Conservation (phyloP, 2,113 vertebrate genomes). For the Saguinus midas region DNA sequence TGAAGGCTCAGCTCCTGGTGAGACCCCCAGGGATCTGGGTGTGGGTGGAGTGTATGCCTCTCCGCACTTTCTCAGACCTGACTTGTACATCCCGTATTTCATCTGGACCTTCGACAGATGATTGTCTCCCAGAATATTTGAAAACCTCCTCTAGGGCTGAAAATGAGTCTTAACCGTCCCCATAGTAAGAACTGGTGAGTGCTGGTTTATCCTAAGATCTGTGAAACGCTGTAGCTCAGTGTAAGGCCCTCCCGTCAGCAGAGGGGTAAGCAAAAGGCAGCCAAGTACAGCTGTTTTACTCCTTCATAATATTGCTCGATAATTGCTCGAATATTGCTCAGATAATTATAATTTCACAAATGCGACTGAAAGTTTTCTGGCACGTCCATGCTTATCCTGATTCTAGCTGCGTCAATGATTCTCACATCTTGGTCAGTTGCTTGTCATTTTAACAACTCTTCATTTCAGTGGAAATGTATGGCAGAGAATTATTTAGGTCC, state of each 20-base stretch:
- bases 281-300: too few relatives aligned
- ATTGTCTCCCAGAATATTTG: background rate
- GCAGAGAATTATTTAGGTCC: background rate
- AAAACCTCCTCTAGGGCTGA: background rate
- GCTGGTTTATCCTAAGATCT: background rate
- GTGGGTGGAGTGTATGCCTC: accelerated
- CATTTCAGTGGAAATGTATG: background rate
- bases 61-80: background rate
- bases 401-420: background rate
- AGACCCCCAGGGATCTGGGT: background rate
- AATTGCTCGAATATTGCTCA: background rate
- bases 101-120: accelerated
- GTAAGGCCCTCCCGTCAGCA: background rate
- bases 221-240: accelerated
- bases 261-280: background rate
- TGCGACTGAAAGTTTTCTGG: background rate
- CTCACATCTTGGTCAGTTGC: background rate
- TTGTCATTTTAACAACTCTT: background rate
- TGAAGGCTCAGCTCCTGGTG: background rate
- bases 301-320: too few relatives aligned
- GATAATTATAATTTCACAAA: accelerated
- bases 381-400: background rate
- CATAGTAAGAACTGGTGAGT: accelerated
- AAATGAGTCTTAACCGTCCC: background rate
- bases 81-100: accelerated